phyloP scores from a whole-genome alignment of 2,113 vertebrate species.

The Rhinolophus sinicus region DNA sequence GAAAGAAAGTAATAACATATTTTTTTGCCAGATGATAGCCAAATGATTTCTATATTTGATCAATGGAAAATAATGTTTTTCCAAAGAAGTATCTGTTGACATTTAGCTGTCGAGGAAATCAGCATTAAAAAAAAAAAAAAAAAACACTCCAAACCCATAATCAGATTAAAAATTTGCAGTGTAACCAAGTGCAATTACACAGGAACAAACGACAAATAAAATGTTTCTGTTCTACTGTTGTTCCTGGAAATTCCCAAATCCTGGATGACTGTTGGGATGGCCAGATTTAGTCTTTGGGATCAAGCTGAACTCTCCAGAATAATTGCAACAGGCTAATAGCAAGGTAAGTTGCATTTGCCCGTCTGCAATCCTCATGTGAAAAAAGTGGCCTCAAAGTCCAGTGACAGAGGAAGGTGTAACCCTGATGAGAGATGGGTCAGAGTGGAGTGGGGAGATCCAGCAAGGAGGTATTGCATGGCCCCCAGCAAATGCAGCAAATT shows the following conservation, averaged over 20 bases:
- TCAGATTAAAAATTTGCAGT: neutral
- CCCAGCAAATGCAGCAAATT: slow-evolving; percentile 65
- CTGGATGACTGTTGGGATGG: neutral
- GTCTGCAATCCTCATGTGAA: slow-evolving; percentile 75
- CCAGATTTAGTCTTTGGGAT: slow-evolving; percentile 31
- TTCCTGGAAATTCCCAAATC: neutral
- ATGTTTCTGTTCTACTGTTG: neutral
- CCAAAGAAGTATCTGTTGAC: neutral
- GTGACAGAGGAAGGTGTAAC: slow-evolving; percentile 57
- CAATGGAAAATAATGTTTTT: slow-evolving; percentile 19
- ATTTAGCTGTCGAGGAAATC: slow-evolving; percentile 51
- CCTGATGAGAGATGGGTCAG: slow-evolving; percentile 46
- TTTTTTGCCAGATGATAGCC: slow-evolving; percentile 62
- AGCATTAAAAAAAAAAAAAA: neutral
- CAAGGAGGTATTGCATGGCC: neutral
- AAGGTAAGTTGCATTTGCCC: slow-evolving; percentile 76
- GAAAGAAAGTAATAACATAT: slow-evolving; percentile 73
- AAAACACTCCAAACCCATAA: neutral
- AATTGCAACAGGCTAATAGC: slow-evolving; percentile 76
- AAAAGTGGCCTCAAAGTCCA: slow-evolving; percentile 31
- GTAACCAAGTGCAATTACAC: neutral
- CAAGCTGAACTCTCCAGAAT: slow-evolving; percentile 65
- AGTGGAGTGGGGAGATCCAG: neutral
- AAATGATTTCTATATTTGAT: slow-evolving; percentile 65
- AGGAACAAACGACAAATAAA: neutral